Percentiles rank a stretch among this genome's conserved stretches.
phyloP scores from a whole-genome alignment of 2,888 invertebrate genomes.

The Pantelozetes paolii region DNA sequence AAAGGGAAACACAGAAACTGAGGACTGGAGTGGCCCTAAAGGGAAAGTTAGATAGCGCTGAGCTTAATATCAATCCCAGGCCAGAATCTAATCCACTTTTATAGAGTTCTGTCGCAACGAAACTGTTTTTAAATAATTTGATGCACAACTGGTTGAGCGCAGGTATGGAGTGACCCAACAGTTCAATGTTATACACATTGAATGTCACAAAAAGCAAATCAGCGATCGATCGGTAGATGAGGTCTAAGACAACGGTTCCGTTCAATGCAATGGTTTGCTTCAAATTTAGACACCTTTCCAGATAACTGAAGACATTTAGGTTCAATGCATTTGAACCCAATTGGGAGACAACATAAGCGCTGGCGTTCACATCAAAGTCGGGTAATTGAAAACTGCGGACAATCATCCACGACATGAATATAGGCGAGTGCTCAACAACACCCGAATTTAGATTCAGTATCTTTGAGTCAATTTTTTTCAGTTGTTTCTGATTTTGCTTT shows the following conservation, averaged over 20 bases:
- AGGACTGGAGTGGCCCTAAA: conserved; percentile 28
- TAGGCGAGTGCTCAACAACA: conserved; percentile 50
- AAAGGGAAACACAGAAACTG: conserved; percentile 29
- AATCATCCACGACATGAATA: conserved; percentile 52
- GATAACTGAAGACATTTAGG: conserved; percentile 50
- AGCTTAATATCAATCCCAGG: conserved; percentile 31
- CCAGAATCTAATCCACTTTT: conserved; percentile 34
- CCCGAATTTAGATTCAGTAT: conserved; percentile 48
- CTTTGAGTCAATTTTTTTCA: conserved; percentile 48
- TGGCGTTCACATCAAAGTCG: conserved; percentile 43
- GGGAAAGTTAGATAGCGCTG: conserved; percentile 36
- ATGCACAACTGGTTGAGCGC: conserved; percentile 31
- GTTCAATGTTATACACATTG: conserved; percentile 35
- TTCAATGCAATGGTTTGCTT: conserved; percentile 27
- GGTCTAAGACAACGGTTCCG: conserved; percentile 14
- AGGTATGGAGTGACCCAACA: conserved; percentile 26
- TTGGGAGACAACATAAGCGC: conserved; percentile 48
- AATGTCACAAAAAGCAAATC: conserved; percentile 33
- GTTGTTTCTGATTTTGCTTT: conserved; percentile 2
- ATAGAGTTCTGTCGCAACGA: conserved; percentile 33
- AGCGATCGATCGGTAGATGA: conserved; percentile 29
- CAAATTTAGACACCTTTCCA: conserved; percentile 49
- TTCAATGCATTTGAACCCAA: conserved; percentile 51
- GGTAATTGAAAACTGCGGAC: conserved; percentile 49
- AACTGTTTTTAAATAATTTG: conserved; percentile 25